Base-by-base conservation (phyloP, 2,797 vertebrate species). In the Acipenser transmontanus region DNA sequence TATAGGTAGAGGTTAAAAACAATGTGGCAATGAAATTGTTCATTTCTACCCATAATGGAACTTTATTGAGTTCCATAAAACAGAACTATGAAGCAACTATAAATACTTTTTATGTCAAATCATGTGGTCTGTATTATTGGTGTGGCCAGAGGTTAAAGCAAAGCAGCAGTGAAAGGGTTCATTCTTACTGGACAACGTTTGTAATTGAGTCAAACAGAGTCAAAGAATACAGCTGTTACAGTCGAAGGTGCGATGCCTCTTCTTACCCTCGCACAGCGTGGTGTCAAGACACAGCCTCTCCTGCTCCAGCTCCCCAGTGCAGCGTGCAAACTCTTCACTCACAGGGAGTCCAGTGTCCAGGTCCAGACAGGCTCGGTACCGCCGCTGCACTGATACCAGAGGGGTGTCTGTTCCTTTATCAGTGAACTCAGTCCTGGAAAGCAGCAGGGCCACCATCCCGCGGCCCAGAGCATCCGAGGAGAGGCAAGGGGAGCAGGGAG, bases 321-420 rank as follows among this genome's bases (percentile, higher is more conserved):
- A 95, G 7, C 86, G 76, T 0, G 57, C 73, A 0, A 74, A 68
- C 47, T 73, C 71, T 5, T 72, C 78, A 0, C 66, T 50, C 66
- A 92, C 83, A 0, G 84, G 88, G 8, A 80, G 73, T 49, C 93
- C 91, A 0, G 89, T 91, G 71, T 90, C 88, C 34, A 91, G 74
- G 70, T 94, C 93, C 79, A 97, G 75, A 72, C 94, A 97, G 13
- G 89, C 79, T 6, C 93, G 78, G 78, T 90, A 93, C 34, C 92
- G 89, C 7, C 81, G 86, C 84, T 95, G 93, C 48, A 91, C 62
- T 0, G 92, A 93, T 59, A 85, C 70, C 77, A 89, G 50, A 7
- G 47, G 64, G 1, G 6, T 48, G 4, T 47, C 47, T 48, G 17
- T 14, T 0, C 2, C 47, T 1, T 9, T 49, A 49, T 49, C 7